Conservation (phyloP, 1,140 invertebrate species). For the Cotesia chilonis region DNA sequence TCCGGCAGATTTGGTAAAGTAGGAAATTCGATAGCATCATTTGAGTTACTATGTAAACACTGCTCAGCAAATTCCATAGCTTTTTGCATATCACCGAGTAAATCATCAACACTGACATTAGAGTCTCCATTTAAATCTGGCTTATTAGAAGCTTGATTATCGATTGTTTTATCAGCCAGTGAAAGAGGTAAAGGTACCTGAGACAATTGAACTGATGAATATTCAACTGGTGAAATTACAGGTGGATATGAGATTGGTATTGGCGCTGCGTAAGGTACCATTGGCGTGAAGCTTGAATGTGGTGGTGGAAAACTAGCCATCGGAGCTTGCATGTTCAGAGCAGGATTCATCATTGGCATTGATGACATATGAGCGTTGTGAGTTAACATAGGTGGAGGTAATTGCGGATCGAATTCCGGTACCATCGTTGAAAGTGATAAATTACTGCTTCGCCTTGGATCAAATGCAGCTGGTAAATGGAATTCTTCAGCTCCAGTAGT, state of each 20-base stretch:
- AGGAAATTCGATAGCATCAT: slow-evolving; percentile 34
- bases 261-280: slow-evolving; percentile 17
- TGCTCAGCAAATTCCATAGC: slow-evolving; percentile 60
- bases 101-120: slow-evolving; percentile 46
- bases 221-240: slow-evolving; percentile 30
- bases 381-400: slow-evolving; percentile 17
- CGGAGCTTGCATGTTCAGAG: slow-evolving; percentile 40
- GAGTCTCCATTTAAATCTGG: neutral
- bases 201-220: slow-evolving; percentile 14
- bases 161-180: slow-evolving; percentile 20
- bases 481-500: slow-evolving; percentile 29
- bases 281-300: neutral
- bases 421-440: slow-evolving; percentile 23
- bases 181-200: slow-evolving; percentile 20
- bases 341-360: slow-evolving; percentile 26
- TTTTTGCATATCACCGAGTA: slow-evolving; percentile 58
- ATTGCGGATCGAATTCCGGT: neutral
- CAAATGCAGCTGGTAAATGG: slow-evolving; percentile 46
- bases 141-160: neutral
- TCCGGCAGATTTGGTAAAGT: slow-evolving; percentile 39
- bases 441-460: slow-evolving; percentile 44
- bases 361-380: slow-evolving; percentile 16
- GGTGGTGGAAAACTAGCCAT: slow-evolving; percentile 17
- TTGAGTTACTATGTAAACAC: slow-evolving; percentile 50
- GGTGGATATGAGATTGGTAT: slow-evolving; percentile 18